phyloP scores from a whole-genome alignment of 1,140 invertebrate species.

The Drosophila punjabiensis region DNA sequence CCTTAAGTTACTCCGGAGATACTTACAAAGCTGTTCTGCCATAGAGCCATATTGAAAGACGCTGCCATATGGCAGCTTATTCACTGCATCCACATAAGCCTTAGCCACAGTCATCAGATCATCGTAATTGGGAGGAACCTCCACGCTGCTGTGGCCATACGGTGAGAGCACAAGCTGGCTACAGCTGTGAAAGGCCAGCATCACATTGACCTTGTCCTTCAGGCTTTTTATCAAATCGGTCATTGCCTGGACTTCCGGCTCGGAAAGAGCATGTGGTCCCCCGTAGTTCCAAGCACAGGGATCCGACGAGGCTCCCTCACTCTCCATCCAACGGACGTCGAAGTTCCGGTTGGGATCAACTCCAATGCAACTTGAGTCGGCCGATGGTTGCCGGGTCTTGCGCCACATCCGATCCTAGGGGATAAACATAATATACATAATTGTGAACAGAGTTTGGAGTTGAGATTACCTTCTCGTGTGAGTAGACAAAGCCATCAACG shows the following conservation, averaged over 20 bases:
- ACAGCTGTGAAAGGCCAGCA: slow-evolving; percentile 87
- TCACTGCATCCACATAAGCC: slow-evolving; percentile 85
- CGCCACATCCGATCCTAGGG: slow-evolving; percentile 86
- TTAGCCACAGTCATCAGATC: slow-evolving; percentile 86
- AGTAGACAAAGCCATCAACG: slow-evolving; percentile 90
- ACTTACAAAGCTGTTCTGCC: slow-evolving; percentile 87
- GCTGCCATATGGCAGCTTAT: slow-evolving; percentile 86
- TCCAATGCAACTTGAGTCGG: slow-evolving; percentile 86
- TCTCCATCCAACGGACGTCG: slow-evolving; percentile 88
- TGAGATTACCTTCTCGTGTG: slow-evolving; percentile 81
- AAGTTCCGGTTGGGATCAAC: slow-evolving; percentile 90
- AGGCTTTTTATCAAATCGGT: slow-evolving; percentile 86
- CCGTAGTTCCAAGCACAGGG: slow-evolving; percentile 90
- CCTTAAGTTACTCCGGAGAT: fast-evolving
- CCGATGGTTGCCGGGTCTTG: slow-evolving; percentile 85
- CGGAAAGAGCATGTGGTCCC: slow-evolving; percentile 90
- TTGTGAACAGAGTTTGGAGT: too few species aligned
- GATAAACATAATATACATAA: background rate
- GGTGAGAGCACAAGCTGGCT: slow-evolving; percentile 86
- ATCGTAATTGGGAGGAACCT: slow-evolving; percentile 86
- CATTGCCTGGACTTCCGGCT: slow-evolving; percentile 89
- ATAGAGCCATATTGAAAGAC: slow-evolving; percentile 86
- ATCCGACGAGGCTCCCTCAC: slow-evolving; percentile 62
- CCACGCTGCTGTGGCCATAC: slow-evolving; percentile 86
- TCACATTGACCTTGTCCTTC: slow-evolving; percentile 85